Base-by-base conservation (phyloP, 1,140 invertebrate species). In the Aricia agestis region DNA sequence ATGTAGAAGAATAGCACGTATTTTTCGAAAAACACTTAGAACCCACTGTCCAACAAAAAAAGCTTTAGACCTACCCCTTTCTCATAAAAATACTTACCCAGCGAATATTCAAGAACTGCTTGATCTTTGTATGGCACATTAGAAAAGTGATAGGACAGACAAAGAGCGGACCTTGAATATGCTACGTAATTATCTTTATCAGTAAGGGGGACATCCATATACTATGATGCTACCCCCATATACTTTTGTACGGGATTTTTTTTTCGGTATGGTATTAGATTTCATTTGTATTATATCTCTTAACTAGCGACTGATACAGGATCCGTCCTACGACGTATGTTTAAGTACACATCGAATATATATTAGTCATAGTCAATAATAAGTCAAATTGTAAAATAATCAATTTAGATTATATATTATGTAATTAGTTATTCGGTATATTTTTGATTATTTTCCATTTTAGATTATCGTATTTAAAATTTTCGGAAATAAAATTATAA, bases 301-400 rank as follows among this genome's bases (percentile, higher is more conserved):
- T 71, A 57, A 32, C 67, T 71, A 13, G 31, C 65, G 70, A 66
- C 63, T 71, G 74, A 69, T 72, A 68, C 73, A 59, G 66, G 32
- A 69, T 68, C 65, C 71, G 67, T 74, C 67, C 66, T 63, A 59
- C 45, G 52, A 57, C 41, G 59, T 71, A 41, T 70, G n/a, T 42
- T 65, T 36, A 74, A 73, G 71, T 74, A 72, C 73, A 73, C 65
- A 74, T 70, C 66, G 80, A 78, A 76, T 81, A 81, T 78, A 76
- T 76, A 78, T 79, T 83, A 87, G 79, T 79, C 68, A 69, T 61
- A 69, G 68, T 69, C 57, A 69, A 61, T 69, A 69, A 69, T 86
- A 85, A 78, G 78, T 67, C 72, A 78, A 76, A 79, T 78, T 89
- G 86, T 89, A 88, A 87, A 88, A 86, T 86, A 83, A 86, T 86